Base-by-base conservation (phyloP, 2,113 vertebrate species). In the Boulengerochromis microlepis region DNA sequence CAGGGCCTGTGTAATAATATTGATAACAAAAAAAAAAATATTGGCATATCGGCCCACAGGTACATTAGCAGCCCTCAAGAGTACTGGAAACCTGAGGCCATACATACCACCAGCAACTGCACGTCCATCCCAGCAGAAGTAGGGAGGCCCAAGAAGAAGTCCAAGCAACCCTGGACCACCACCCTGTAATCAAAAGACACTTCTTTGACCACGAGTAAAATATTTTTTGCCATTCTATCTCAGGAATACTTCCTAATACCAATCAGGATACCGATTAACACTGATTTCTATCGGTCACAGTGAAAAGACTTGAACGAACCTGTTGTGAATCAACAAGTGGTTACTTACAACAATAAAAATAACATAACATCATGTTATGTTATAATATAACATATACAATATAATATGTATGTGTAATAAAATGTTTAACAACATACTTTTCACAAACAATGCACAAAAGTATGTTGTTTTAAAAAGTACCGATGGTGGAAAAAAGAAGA, bases 281-380 rank as follows among this genome's bases (percentile, higher is more conserved):
- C 31, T 5, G 59, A 64, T 11, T 64, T 2, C 0, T 35, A 64
- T 64, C 1, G 3, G 59, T 12, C 0, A 64, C 59, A 0, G 1
- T 11, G 59, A 35, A 61, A 61, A 19, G 9, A 64, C 29, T 33
- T 19, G 16, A 61, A 61, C 26, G 19, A 7, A 19, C 59, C 2
- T 33, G 29, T 64, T 64, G 29, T 33, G 59, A 64, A 64, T 64
- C 1, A 33, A 64, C 16, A 64, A 19, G 10, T 1, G 10, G 18
- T 66, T 7, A 35, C 61, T n/a, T 5, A 66, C 18, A 66, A 18
- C 29, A 61, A 61, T 61, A 33, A 33, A 33, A 61, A 19, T 61
- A 33, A 0, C 29, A 61, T 33, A 61, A 61, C 9, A 1, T 61
- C 1, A 61, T 19, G 16, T 33, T 61, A 33, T 19, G 29, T 33